These are phyloP conservation scores for Caenorhabditis becei DNA, from an alignment of 2,888 invertebrate species.

Conservation along the genomic window DNA sequence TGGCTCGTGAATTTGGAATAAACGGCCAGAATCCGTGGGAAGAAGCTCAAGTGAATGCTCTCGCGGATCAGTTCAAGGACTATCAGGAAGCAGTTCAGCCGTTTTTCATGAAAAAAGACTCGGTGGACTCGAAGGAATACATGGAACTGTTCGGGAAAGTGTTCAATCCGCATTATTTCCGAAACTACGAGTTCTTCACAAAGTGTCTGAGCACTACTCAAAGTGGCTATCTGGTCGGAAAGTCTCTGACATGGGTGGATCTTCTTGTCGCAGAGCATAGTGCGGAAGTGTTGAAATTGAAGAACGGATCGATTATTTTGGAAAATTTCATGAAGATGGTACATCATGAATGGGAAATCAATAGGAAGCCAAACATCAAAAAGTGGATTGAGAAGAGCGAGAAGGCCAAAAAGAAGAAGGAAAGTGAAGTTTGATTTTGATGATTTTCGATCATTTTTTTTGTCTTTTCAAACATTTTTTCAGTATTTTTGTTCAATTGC, in stretches of 20 bases:
- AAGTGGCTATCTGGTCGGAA: conserved; percentile 72
- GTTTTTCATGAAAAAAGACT: conserved; percentile 64
- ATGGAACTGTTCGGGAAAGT: conserved; percentile 50
- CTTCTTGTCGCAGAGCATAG: conserved; percentile 72
- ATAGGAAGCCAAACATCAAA: conserved; percentile 69
- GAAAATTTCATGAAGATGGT: conserved; percentile 58
- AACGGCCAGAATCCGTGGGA: conserved; percentile 70
- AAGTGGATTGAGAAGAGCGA: conserved; percentile 73
- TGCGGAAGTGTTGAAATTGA: conserved; percentile 58
- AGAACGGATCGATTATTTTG: conserved; percentile 66
- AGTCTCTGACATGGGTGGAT: conserved; percentile 73
- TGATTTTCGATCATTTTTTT: no score
- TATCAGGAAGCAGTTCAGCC: conserved; percentile 57
- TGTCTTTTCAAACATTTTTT: no score
- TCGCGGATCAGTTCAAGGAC: conserved; percentile 72
- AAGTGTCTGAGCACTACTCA: conserved; percentile 55
- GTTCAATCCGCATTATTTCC: conserved; percentile 37
- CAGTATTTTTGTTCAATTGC: no score
- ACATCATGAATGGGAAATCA: conserved; percentile 73
- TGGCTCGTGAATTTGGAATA: conserved; percentile 66
- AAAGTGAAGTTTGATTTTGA: no score
- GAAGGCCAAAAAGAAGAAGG: no score
- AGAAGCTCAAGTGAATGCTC: conserved; percentile 68
- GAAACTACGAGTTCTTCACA: conserved; percentile 37
- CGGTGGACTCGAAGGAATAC: conserved; percentile 66